Conservation (phyloP, 2,113 vertebrate genomes). For the Bombycilla garrulus region DNA sequence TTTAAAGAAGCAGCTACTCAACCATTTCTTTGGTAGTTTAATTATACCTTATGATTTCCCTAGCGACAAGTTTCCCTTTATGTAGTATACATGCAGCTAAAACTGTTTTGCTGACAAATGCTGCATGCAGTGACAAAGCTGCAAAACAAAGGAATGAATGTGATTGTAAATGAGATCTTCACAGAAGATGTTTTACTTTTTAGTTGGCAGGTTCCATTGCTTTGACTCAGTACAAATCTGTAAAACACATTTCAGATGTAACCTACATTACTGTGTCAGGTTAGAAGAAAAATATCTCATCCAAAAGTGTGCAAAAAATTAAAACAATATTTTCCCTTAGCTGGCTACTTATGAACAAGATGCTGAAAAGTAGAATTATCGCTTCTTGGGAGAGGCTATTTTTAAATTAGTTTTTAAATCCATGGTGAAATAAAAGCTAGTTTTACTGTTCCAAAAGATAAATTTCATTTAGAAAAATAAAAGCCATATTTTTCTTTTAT, state of each 20-base stretch:
- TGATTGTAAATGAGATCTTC: not conserved
- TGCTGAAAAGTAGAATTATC: slow-evolving; percentile 32
- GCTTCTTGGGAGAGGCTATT: not conserved
- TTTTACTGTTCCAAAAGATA: not conserved
- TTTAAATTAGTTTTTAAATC: not conserved
- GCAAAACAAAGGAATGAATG: not conserved
- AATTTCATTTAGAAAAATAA: not conserved
- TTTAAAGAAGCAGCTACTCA: slow-evolving; percentile 33
- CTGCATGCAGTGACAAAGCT: not conserved
- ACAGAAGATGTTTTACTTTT: not conserved
- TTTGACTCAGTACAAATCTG: not conserved
- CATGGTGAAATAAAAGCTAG: not conserved
- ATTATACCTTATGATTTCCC: slow-evolving; percentile 23
- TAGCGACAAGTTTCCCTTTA: slow-evolving; percentile 17
- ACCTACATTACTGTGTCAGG: not conserved
- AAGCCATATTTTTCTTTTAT: not conserved
- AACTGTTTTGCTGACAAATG: slow-evolving; percentile 26
- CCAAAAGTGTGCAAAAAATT: slow-evolving; percentile 15
- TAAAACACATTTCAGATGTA: slow-evolving; percentile 13
- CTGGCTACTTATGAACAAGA: not conserved
- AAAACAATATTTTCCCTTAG: not conserved
- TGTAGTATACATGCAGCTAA: not conserved
- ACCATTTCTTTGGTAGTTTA: slow-evolving; percentile 21
- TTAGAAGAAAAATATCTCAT: not conserved
- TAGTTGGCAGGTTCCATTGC: not conserved